Evolutionary conservation across 1,140 invertebrate species (phyloP), one percentile per base, ranked within the genome.

Genomic region (Radopholus similis): DNA sequence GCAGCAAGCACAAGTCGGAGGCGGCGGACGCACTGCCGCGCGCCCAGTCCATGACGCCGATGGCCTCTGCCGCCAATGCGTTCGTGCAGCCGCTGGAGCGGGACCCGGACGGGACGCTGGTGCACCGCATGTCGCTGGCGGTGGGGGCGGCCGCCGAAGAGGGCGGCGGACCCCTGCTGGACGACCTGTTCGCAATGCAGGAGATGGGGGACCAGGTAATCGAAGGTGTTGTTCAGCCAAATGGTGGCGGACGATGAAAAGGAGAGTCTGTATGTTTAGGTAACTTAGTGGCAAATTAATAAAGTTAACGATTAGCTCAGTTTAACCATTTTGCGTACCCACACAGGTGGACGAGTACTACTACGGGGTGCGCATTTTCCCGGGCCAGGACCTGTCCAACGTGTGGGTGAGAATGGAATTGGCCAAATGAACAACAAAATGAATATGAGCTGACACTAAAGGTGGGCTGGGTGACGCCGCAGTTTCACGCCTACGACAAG

Each of bases 391-490:
- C 84, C 94, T 95, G 0, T 90, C 90, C 0, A 92, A 97, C 78
- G 90, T 95, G 26, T 98, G 92, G 83, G 90, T n/a, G n/a, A n/a
- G n/a, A n/a, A n/a, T n/a, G n/a, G n/a, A n/a, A n/a, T n/a, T n/a
- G n/a, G n/a, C n/a, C n/a, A n/a, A n/a, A n/a, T n/a, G n/a, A n/a
- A n/a, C n/a, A n/a, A n/a, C n/a, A n/a, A n/a, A n/a, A n/a, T n/a
- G n/a, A n/a, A n/a, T n/a, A n/a, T n/a, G n/a, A n/a, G n/a, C n/a
- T n/a, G n/a, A n/a, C n/a, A n/a, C n/a, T n/a, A n/a, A n/a, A n/a
- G n/a, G n/a, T 98, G 3, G 96, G 96, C n/a, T 99, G 95, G 96
- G 93, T 98, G 11, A 97, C 94, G 0, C 93, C 95, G 0, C 92
- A 95, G 77, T 99, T 95, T 83, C 85, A 87, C 53, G 79, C 74